phyloP scores from a whole-genome alignment of 2,888 invertebrate species.

The Melinaea menophilus region DNA sequence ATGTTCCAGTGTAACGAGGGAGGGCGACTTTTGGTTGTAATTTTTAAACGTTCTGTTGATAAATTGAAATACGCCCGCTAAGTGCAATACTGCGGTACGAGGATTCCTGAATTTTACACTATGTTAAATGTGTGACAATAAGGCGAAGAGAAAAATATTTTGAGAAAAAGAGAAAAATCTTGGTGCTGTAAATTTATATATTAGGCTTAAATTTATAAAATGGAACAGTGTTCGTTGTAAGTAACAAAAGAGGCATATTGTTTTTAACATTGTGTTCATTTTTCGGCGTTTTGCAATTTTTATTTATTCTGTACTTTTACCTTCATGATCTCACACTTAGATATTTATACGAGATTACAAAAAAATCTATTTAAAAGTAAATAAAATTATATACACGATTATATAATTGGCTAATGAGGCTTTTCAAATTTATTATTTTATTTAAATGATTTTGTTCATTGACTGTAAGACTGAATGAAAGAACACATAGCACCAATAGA shows the following conservation, averaged over 20 bases:
- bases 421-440: constrained; percentile 67
- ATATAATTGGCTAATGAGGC: constrained; percentile 76
- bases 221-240: constrained; percentile 72
- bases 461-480: constrained; percentile 67
- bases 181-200: constrained; percentile 79
- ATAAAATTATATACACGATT: constrained; percentile 65
- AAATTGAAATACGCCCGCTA: constrained; percentile 42
- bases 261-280: constrained; percentile 75
- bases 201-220: constrained; percentile 76
- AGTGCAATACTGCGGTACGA: constrained; percentile 74
- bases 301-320: constrained; percentile 73
- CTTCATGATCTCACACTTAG: constrained; percentile 76
- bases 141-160: constrained; percentile 76
- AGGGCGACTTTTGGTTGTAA: constrained; percentile 40
- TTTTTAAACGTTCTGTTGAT: constrained; percentile 27
- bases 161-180: constrained; percentile 75
- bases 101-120: constrained; percentile 72
- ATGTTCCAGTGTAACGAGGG: constrained; percentile 57
- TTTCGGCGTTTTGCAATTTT: constrained; percentile 66
- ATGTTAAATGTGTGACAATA: constrained; percentile 76
- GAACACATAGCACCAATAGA: constrained; percentile 65
- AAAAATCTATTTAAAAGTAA: constrained; percentile 61
- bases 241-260: constrained; percentile 76
- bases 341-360: constrained; percentile 77
- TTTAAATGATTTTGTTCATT: constrained; percentile 65